Base-by-base conservation (phyloP, 2,797 vertebrate genomes). In the Alcedo quadribrachys region DNA sequence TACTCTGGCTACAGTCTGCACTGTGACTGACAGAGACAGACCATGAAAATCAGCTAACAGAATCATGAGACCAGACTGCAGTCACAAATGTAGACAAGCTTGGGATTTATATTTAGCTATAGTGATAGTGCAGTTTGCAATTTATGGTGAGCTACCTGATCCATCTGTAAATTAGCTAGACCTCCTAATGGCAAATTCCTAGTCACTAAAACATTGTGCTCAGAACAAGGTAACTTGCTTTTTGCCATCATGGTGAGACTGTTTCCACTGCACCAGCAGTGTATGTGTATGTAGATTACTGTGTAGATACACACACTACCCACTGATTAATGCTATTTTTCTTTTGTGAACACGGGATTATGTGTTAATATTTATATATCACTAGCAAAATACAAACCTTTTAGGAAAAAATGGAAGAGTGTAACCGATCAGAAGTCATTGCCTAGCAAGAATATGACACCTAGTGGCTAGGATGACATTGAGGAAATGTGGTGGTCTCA, bases 381-480 rank as follows among this genome's bases (percentile, higher is more conserved):
- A 37, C 43, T 85, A 81, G 74, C 62, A 78, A 82, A 87, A 88
- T 11, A 35, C 8, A 5, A 93, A 81, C 63, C 51, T 91, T 82
- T 77, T 30, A 53, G 25, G 54, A 74, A 50, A 73, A 50, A 70
- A 80, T 3, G 11, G 37, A 27, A 35, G 18, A 48, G 9, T 10
- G 4, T 24, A 46, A 28, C 25, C 40, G 35, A 40, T n/a, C 57
- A 57, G 78, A 79, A 90, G 74, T 89, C 78, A 80, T 91, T 84
- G 61, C 33, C 10, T 37, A 89, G 94, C 86, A 80, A 92, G 90
- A 95, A 93, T 65, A 37, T 93, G 93, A 96, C 95, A 95, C 93
- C 94, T 96, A 95, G 95, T 94, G 94, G 94, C 88, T 73, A 71
- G 43, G 42, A 84, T 0, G 1, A 50, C 57, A 65, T 7, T 67